Evolutionary conservation across 1,140 invertebrate species (phyloP).

Genomic region (Cryptotermes secundus): DNA sequence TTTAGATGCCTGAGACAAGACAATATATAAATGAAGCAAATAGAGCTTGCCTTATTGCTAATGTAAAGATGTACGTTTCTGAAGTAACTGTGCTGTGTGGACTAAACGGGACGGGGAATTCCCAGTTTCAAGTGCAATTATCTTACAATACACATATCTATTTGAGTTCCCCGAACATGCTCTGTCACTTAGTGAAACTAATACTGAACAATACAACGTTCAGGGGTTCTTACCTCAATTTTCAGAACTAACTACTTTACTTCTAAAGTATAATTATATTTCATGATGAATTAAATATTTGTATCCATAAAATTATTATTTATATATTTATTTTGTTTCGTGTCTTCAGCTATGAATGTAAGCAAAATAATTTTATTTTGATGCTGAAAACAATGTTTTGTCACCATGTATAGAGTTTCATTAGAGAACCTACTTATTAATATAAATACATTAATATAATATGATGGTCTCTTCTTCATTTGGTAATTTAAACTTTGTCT

Average conservation of each 20-base stretch:
- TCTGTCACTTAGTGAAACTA: neutral
- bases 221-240: neutral
- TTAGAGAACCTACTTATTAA: neutral
- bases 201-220: neutral
- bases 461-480: neutral
- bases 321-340: neutral
- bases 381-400: neutral
- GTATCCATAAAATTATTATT: neutral
- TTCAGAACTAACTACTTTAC: neutral
- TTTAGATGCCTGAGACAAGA: neutral
- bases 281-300: neutral
- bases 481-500: too few species aligned
- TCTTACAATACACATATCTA: neutral
- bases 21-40: neutral
- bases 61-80: neutral
- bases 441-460: neutral
- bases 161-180: neutral
- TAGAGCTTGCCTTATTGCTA: neutral
- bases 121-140: neutral
- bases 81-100: neutral
- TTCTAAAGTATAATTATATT: neutral
- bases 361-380: neutral
- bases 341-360: neutral
- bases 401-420: neutral
- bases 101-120: neutral